These are phyloP conservation scores for Arrhopalites spinosus DNA, from an alignment of 2,888 invertebrate species.

Conservation along the genomic window DNA sequence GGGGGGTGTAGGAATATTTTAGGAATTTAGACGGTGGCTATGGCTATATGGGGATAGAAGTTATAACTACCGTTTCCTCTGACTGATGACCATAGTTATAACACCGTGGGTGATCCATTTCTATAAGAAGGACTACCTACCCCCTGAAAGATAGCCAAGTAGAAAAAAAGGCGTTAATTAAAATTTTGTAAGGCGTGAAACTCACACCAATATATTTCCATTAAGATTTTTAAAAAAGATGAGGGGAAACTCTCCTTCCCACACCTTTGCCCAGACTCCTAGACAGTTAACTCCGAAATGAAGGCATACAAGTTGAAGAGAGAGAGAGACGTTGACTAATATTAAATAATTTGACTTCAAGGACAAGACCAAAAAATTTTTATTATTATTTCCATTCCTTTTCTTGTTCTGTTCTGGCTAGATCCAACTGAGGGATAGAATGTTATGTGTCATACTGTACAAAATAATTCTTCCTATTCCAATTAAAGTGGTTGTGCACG, in stretches of 20 bases:
- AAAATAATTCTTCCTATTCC: constrained; percentile 13
- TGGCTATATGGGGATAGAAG: not conserved
- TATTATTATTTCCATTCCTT: not conserved
- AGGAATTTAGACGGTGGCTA: too few species aligned
- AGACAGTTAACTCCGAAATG: not conserved
- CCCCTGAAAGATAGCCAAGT: not conserved
- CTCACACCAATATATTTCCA: constrained; percentile 27
- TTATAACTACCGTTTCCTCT: not conserved
- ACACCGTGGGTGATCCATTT: constrained; percentile 28
- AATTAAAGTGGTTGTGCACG: constrained; percentile 23
- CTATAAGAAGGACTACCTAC: not conserved
- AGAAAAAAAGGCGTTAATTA: constrained; percentile 36
- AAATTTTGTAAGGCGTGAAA: constrained; percentile 37
- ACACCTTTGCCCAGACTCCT: not conserved
- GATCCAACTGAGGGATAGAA: not conserved
- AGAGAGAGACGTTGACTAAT: constrained; percentile 25
- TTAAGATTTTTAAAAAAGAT: constrained; percentile 5
- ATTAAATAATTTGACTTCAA: constrained; percentile 27
- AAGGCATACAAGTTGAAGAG: constrained; percentile 9
- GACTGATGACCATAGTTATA: not conserved
- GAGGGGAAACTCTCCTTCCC: not conserved
- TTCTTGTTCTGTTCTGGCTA: not conserved
- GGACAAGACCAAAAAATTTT: constrained; percentile 2
- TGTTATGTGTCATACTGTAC: too few species aligned
- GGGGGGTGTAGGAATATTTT: too few species aligned